A percentile compares a stretch with the other conserved stretches of the same genome.
Evolutionary conservation across 2,888 invertebrate genomes (phyloP).

Genomic region (Brenthis ino): DNA sequence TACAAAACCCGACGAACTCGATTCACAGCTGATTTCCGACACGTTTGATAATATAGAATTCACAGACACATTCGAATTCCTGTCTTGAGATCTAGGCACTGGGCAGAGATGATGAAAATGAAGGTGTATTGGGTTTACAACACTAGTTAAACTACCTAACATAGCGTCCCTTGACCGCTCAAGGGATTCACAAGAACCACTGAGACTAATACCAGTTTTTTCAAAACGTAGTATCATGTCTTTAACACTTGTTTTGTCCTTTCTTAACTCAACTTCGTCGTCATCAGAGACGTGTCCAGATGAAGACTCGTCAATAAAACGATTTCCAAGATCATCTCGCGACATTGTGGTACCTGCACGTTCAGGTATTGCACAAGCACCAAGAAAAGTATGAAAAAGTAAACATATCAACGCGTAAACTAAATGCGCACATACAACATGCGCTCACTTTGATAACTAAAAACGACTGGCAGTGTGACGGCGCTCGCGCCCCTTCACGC

Average conservation of each 20-base stretch:
- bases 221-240: constrained; percentile 76
- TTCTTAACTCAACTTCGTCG: constrained; percentile 65
- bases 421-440: constrained; percentile 59
- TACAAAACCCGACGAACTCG: constrained; percentile 77
- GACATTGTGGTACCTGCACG: constrained; percentile 63
- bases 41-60: constrained; percentile 77
- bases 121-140: constrained; percentile 67
- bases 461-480: constrained; percentile 64
- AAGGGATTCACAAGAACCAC: constrained; percentile 67
- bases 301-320: constrained; percentile 56
- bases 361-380: constrained; percentile 60
- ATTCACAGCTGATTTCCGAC: constrained; percentile 73
- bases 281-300: constrained; percentile 63
- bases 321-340: constrained; percentile 65
- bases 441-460: constrained; percentile 59
- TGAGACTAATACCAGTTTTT: constrained; percentile 57
- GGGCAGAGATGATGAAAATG: constrained; percentile 70
- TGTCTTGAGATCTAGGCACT: constrained; percentile 66
- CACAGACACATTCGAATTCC: constrained; percentile 76
- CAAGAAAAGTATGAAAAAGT: constrained; percentile 56
- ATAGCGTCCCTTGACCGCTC: constrained; percentile 61
- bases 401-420: constrained; percentile 67
- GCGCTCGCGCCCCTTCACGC: constrained; percentile 52
- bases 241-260: constrained; percentile 67
- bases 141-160: constrained; percentile 69